Evolutionary conservation across 1,140 invertebrate species (phyloP), one percentile per base, ranked within the genome.

Genomic region (Trinorchestia longiramus): DNA sequence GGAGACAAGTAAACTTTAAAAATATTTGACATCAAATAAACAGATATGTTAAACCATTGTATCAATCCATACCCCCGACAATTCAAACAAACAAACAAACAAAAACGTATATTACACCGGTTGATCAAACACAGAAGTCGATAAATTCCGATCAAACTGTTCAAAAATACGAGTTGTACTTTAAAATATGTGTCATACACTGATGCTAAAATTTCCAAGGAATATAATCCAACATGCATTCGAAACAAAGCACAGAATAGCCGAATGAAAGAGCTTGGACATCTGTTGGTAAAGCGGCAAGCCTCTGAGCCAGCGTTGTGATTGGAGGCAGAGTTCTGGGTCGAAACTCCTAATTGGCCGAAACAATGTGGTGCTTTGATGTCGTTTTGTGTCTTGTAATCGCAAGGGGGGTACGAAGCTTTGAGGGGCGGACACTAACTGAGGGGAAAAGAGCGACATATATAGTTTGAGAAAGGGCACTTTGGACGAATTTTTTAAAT

Each of bases 331-430:
- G 92, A 40, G 8, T 47, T 94, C 43, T 91, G 43, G 41, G 92
- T n/a, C 43, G 43, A 40, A 45, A 45, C 92, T 45, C 92, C 92
- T 94, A 94, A 94, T 94, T 94, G 92, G 92, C 43, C 44, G 92
- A 94, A 94, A 94, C 92, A 94, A 94, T 94, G 43, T 47, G 92
- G 43, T 45, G 92, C 92, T 94, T 94, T 94, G 92, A 94, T 94
- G 92, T 94, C 92, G 44, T 94, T 90, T 90, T 90, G 88, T 17
- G 88, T 41, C 88, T 90, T 90, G 88, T 43, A 90, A 90, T 90
- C 88, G 88, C 88, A 43, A 36, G 62, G 88, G n/a, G 28, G 88
- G 88, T n/a, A n/a, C n/a, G 88, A 4, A 42, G 88, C 8, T 87
- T 15, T 8, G 41, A 15, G n/a, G 88, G 88, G 41, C 28, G 15